phyloP scores from a whole-genome alignment of 2,888 invertebrate species.

The Mythimna vitellina region DNA sequence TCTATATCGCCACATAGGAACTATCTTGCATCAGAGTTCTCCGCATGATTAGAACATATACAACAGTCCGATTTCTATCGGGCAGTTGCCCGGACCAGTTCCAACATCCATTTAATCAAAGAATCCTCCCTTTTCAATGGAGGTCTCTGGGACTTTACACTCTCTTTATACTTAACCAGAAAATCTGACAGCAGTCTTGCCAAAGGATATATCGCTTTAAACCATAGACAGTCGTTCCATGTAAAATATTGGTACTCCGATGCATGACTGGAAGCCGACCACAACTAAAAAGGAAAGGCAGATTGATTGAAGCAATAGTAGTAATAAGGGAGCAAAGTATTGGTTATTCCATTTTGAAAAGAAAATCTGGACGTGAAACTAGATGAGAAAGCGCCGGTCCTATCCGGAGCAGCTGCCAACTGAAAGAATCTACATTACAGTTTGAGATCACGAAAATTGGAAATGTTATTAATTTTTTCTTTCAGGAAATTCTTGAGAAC shows the following conservation, averaged over 20 bases:
- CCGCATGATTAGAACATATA: too few species aligned
- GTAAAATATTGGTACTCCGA: not conserved
- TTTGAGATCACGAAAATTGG: conserved; percentile 3
- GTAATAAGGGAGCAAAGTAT: not conserved
- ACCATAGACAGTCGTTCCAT: too few species aligned
- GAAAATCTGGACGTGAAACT: not conserved
- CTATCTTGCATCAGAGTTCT: too few species aligned
- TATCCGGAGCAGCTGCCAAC: conserved; percentile 5
- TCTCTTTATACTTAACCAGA: too few species aligned
- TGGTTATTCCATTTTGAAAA: not conserved
- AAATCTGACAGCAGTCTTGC: not conserved
- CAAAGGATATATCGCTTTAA: not conserved
- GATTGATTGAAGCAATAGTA: not conserved
- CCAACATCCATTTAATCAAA: too few species aligned
- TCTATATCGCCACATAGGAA: too few species aligned
- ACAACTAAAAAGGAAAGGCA: not conserved
- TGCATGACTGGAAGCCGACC: not conserved
- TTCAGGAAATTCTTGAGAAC: conserved; percentile 4
- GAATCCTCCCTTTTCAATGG: too few species aligned
- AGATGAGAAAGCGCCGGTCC: not conserved
- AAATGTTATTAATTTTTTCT: conserved; percentile 19
- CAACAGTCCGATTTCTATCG: too few species aligned
- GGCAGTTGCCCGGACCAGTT: too few species aligned
- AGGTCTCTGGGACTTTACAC: too few species aligned
- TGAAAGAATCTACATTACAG: conserved; percentile 16